These are phyloP conservation scores for Cephus pygmeus DNA, from an alignment of 2,888 invertebrate genomes.

Conservation along the genomic window DNA sequence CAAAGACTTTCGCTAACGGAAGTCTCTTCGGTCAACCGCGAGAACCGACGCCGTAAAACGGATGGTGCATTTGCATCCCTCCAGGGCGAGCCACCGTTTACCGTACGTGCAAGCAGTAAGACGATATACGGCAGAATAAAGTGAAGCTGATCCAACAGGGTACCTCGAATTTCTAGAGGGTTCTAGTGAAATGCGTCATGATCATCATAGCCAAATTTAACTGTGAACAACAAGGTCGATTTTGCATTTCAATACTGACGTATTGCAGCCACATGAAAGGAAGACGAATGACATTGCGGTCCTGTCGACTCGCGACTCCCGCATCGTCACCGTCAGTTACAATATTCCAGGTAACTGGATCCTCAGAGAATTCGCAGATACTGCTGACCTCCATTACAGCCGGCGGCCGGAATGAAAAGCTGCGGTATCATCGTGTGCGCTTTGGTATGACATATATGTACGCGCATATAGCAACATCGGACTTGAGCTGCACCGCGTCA, in stretches of 20 bases:
- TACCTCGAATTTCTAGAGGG: background rate
- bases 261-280: slow-evolving; percentile 33
- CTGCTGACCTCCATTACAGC: slow-evolving; percentile 38
- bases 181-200: background rate
- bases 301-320: slow-evolving; percentile 12
- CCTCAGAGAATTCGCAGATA: slow-evolving; percentile 44
- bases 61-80: background rate
- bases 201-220: slow-evolving; percentile 10
- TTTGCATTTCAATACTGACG: background rate
- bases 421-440: background rate
- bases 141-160: background rate
- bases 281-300: slow-evolving; percentile 48
- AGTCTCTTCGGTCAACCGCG: background rate
- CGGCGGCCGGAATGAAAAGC: slow-evolving; percentile 24
- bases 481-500: slow-evolving; percentile 8
- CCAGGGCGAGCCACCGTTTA: background rate
- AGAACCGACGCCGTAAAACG: background rate
- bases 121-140: background rate
- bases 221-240: background rate
- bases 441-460: background rate
- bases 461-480: background rate
- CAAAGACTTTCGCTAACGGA: background rate
- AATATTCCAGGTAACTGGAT: slow-evolving; percentile 42
- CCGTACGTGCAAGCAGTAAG: background rate
- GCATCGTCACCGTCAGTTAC: slow-evolving; percentile 40